Evolutionary conservation across 2,888 invertebrate species (phyloP).

Genomic region (Dorcus hopei): DNA sequence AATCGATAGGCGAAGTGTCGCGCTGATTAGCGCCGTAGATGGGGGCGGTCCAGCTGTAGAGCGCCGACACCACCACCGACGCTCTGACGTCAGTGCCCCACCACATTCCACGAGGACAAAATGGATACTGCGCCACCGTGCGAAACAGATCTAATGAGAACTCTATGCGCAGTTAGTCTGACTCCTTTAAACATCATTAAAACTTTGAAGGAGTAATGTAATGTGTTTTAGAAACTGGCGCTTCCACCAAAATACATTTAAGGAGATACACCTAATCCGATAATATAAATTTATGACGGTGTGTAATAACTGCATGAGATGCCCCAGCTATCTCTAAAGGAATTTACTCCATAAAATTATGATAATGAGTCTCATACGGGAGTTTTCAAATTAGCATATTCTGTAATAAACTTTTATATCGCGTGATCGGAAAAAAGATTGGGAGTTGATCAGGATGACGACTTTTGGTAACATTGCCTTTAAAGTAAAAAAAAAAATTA

Average conservation of each 20-base stretch:
- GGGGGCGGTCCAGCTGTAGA: slow-evolving; percentile 39
- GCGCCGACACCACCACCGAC: slow-evolving; percentile 35
- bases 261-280: neutral
- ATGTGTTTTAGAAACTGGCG: slow-evolving; percentile 10
- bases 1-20: slow-evolving; percentile 47
- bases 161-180: slow-evolving; percentile 26
- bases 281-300: neutral
- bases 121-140: slow-evolving; percentile 34
- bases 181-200: slow-evolving; percentile 27
- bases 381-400: no score
- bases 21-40: slow-evolving; percentile 44
- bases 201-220: slow-evolving; percentile 17
- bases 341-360: no score
- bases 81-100: slow-evolving; percentile 25
- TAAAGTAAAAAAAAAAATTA: no score
- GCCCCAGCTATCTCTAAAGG: no score
- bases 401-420: no score
- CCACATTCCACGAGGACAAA: slow-evolving; percentile 28
- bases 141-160: slow-evolving; percentile 40
- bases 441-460: no score
- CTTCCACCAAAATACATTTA: neutral
- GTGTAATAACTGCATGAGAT: no score
- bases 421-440: no score
- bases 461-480: no score
- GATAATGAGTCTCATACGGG: no score